These are phyloP conservation scores for Agrilus planipennis DNA, from an alignment of 1,140 invertebrate species.

Conservation along the genomic window DNA sequence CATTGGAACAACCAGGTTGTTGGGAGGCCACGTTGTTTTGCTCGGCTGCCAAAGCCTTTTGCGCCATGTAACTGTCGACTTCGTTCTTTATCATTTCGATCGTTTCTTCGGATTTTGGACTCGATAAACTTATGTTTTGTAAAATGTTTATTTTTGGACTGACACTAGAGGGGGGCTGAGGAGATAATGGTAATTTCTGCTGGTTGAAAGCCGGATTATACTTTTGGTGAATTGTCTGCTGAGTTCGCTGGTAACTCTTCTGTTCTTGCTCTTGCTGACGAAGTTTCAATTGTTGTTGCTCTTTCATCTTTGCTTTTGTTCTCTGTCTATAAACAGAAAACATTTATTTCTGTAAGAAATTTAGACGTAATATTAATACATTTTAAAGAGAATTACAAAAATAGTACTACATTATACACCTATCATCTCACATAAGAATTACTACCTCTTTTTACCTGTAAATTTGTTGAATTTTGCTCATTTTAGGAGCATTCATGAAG, in stretches of 20 bases:
- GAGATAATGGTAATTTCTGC: constrained; percentile 7
- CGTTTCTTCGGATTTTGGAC: constrained; percentile 9
- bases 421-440: neutral
- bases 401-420: neutral
- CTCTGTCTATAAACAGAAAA: constrained; percentile 14
- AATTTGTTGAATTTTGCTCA: constrained; percentile 31
- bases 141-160: constrained; percentile 20
- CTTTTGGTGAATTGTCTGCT: constrained; percentile 4
- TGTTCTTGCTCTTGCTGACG: constrained; percentile 6
- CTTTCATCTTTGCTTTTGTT: constrained; percentile 17
- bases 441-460: constrained; percentile 20
- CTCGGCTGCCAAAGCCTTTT: constrained; percentile 2
- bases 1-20: constrained; percentile 13
- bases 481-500: constrained; percentile 27
- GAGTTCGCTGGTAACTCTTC: neutral
- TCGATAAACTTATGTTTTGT: constrained; percentile 20
- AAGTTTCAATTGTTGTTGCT: constrained; percentile 8
- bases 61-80: constrained; percentile 5
- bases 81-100: constrained; percentile 11
- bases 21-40: constrained; percentile 3
- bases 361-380: neutral
- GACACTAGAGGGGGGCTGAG: neutral
- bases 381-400: neutral
- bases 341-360: neutral
- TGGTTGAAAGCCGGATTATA: neutral